A percentile compares a stretch with the other conserved stretches of the same genome.
Evolutionary conservation across 2,888 invertebrate genomes (phyloP).

Genomic region (Drosophila anceps): DNA sequence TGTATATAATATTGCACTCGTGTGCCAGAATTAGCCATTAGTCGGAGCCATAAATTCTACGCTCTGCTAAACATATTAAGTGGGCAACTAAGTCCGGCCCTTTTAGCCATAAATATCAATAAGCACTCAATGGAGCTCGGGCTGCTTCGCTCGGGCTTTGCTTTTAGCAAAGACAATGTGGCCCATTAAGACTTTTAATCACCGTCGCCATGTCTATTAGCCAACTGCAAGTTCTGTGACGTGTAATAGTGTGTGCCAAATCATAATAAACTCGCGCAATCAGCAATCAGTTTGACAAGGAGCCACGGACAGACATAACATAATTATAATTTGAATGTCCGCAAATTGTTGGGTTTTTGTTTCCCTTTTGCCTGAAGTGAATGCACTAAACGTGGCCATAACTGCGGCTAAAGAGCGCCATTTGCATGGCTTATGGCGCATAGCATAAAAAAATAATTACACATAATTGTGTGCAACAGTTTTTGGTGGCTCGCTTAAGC

Average conservation of each 20-base stretch:
- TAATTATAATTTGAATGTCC: constrained; percentile 17
- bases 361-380: neutral
- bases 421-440: constrained; percentile 42
- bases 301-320: constrained; percentile 10
- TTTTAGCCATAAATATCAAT: constrained; percentile 70
- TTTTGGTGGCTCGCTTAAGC: constrained; percentile 11
- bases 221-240: constrained; percentile 48
- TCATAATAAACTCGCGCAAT: constrained; percentile 57
- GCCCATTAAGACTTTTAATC: constrained; percentile 66
- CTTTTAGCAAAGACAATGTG: constrained; percentile 39
- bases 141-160: neutral
- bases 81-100: constrained; percentile 39
- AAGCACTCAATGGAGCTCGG: constrained; percentile 64
- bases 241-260: constrained; percentile 54
- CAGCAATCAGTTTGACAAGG: constrained; percentile 14
- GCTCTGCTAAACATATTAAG: constrained; percentile 50
- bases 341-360: constrained; percentile 21
- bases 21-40: constrained; percentile 50
- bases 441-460: constrained; percentile 48
- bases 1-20: neutral
- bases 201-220: constrained; percentile 39
- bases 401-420: constrained; percentile 48
- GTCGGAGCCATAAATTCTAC: constrained; percentile 54
- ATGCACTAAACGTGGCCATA: constrained; percentile 35
- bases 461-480: constrained; percentile 41